Conservation (phyloP, 2,113 vertebrate genomes). For the Archocentrus centrarchus region DNA sequence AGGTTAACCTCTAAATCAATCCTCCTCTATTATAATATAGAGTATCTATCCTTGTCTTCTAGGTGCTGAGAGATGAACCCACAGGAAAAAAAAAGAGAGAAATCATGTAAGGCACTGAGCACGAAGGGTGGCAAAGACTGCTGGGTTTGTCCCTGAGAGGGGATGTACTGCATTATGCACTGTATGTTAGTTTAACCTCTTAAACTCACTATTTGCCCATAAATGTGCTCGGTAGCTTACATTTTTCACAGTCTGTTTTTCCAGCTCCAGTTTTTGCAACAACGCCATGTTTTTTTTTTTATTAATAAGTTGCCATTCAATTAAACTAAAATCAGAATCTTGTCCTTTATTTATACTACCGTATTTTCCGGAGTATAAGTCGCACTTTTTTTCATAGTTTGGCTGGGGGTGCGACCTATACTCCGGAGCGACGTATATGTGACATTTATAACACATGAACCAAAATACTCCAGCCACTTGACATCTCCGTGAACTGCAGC, state of each 20-base stretch:
- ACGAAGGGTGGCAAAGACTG: neutral
- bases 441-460: too few species aligned
- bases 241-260: neutral
- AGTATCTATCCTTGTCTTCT: constrained; percentile 33
- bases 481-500: too few species aligned
- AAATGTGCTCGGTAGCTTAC: neutral
- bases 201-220: neutral
- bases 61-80: constrained; percentile 6
- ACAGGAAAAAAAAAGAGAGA: constrained; percentile 12
- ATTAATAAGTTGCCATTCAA: neutral
- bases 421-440: too few species aligned
- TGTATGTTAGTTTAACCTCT: constrained; percentile 9
- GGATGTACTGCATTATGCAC: neutral
- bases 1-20: constrained; percentile 48
- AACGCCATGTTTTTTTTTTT: neutral
- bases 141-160: neutral
- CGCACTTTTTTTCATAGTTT: too few species aligned
- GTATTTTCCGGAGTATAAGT: too few species aligned
- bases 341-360: neutral
- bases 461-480: too few species aligned
- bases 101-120: constrained; percentile 1
- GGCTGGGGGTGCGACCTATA: too few species aligned
- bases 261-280: neutral
- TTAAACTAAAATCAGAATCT: neutral
- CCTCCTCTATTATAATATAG: constrained; percentile 13